phyloP scores from a whole-genome alignment of 1,140 invertebrate species.

The Orchesella cincta region DNA sequence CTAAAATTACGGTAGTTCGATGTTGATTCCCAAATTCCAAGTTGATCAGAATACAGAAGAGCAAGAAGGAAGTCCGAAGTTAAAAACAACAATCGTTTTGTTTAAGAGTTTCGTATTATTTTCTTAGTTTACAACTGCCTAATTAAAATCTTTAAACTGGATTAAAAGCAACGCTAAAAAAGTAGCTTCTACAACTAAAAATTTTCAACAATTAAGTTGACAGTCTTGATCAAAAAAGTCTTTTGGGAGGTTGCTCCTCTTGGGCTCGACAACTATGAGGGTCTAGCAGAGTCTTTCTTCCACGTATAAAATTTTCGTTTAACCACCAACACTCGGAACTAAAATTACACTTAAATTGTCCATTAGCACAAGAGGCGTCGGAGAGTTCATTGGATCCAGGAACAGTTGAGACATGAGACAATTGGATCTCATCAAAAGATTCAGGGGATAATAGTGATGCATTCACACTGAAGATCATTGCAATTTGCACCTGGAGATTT shows the following conservation, averaged over 20 bases:
- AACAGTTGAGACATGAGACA: neutral
- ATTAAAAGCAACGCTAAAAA: no score
- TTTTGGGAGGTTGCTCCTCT: neutral
- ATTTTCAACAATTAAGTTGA: neutral
- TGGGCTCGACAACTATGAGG: neutral
- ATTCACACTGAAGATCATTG: constrained; percentile 9
- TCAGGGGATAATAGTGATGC: neutral
- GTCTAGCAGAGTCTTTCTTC: constrained; percentile 12
- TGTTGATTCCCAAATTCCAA: no score
- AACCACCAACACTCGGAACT: constrained; percentile 15
- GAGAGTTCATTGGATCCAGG: neutral
- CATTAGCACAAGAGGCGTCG: neutral
- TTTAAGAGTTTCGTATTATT: no score
- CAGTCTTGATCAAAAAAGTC: constrained; percentile 25
- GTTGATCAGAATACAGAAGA: no score
- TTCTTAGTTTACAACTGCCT: no score
- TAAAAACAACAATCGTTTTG: no score
- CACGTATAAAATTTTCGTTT: constrained; percentile 18
- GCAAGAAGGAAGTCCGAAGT: no score
- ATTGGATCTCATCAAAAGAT: neutral
- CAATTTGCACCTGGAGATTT: neutral
- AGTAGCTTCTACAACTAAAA: no score
- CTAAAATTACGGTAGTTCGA: no score
- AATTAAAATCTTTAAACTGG: no score
- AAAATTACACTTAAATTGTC: neutral